Percentiles rank a stretch among this genome's conserved stretches.
These are phyloP conservation scores for Pseudomyrmex pallidus DNA, from an alignment of 1,140 invertebrate genomes.

Conservation along the genomic window DNA sequence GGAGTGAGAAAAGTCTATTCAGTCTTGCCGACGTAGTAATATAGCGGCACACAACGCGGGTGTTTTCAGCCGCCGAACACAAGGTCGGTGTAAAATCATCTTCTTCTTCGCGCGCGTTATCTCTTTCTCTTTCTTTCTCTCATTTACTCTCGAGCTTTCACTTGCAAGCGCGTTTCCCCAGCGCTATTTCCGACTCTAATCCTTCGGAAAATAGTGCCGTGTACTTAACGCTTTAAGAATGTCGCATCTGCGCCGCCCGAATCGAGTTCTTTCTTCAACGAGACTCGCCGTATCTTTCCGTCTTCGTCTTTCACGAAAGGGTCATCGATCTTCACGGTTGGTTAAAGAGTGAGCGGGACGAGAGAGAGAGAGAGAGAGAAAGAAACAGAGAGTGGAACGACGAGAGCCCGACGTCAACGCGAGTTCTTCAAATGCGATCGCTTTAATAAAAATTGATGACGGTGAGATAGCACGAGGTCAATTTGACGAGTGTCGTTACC, in stretches of 20 bases:
- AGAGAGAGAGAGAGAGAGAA: neutral
- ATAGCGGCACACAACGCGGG: constrained; percentile 50
- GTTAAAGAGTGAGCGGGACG: constrained; percentile 11
- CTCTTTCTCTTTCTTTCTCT: neutral
- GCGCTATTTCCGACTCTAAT: constrained; percentile 69
- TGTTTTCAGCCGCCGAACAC: neutral
- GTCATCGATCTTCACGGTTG: constrained; percentile 65
- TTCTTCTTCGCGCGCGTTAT: constrained; percentile 3
- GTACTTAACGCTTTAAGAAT: constrained; percentile 73
- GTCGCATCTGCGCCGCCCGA: constrained; percentile 65
- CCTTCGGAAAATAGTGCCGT: constrained; percentile 68
- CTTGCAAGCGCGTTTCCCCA: constrained; percentile 12
- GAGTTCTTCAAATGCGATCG: constrained; percentile 44
- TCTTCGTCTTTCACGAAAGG: constrained; percentile 45
- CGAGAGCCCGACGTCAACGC: constrained; percentile 12
- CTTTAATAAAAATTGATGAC: constrained; percentile 71
- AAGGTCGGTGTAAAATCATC: constrained; percentile 49
- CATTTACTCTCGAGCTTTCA: too few species aligned
- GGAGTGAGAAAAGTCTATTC: constrained; percentile 48
- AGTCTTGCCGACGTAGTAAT: constrained; percentile 45
- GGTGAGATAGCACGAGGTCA: constrained; percentile 49
- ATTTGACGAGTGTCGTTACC: constrained; percentile 71
- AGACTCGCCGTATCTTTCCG: constrained; percentile 3
- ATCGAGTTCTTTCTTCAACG: constrained; percentile 48
- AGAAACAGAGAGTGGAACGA: neutral